phyloP scores from a whole-genome alignment of 2,797 vertebrate genomes.

The Huso huso region DNA sequence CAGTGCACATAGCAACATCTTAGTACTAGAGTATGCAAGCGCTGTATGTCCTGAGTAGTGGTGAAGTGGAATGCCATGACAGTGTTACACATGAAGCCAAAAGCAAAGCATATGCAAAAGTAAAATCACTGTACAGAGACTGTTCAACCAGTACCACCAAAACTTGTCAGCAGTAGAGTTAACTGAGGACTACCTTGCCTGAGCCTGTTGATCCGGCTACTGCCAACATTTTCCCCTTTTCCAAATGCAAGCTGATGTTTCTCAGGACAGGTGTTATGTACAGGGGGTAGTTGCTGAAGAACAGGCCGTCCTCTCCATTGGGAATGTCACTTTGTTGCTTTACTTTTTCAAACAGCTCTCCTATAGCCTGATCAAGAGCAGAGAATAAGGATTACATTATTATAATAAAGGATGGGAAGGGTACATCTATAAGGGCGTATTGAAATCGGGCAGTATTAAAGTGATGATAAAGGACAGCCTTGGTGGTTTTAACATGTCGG shows the following conservation, averaged over 20 bases:
- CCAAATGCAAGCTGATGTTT: conserved; percentile 82
- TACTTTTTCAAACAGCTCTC: conserved; percentile 83
- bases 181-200: conserved; percentile 73
- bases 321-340: conserved; percentile 71
- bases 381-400: too few species aligned
- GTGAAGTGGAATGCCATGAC: too few species aligned
- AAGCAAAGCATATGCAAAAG: background rate
- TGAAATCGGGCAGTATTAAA: too few species aligned
- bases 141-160: background rate
- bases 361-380: conserved; percentile 63
- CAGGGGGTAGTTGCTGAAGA: conserved; percentile 75
- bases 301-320: conserved; percentile 61
- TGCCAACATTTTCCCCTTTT: conserved; percentile 83
- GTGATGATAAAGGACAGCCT: too few species aligned
- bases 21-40: too few species aligned
- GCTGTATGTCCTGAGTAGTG: too few species aligned
- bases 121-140: background rate
- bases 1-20: too few species aligned
- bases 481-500: too few species aligned
- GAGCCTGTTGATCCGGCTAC: conserved; percentile 92
- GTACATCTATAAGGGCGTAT: too few species aligned
- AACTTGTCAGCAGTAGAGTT: background rate
- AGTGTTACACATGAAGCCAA: background rate
- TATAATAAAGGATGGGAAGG: too few species aligned
- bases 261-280: conserved; percentile 82